These are phyloP conservation scores for Diadromus collaris DNA, from an alignment of 2,888 invertebrate genomes.

Conservation along the genomic window DNA sequence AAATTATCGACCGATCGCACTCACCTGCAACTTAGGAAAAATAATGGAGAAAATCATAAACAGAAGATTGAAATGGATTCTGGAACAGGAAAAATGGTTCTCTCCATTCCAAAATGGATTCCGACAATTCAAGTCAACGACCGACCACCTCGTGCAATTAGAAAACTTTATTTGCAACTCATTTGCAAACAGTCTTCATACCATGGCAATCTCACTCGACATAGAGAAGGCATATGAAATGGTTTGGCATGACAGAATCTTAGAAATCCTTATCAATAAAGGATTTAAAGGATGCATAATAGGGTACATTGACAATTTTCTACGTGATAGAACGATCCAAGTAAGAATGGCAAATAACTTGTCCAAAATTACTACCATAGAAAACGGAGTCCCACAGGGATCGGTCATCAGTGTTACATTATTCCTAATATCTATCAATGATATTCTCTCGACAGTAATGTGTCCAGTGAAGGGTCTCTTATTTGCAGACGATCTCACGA, in stretches of 20 bases:
- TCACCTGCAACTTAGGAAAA: too few relatives aligned
- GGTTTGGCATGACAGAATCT: slow-evolving; percentile 31
- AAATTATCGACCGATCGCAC: too few relatives aligned
- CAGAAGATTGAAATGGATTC: too few relatives aligned
- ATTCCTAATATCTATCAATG: slow-evolving; percentile 17
- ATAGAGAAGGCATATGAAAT: slow-evolving; percentile 41
- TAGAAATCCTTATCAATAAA: not conserved
- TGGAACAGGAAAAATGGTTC: too few relatives aligned
- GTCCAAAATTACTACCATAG: not conserved
- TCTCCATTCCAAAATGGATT: too few relatives aligned
- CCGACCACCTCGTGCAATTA: too few relatives aligned
- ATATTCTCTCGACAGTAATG: not conserved
- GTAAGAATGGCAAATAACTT: slow-evolving; percentile 12
- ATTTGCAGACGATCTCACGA: slow-evolving; percentile 16
- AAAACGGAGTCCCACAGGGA: slow-evolving; percentile 31
- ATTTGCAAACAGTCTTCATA: slow-evolving; percentile 9
- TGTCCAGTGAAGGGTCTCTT: slow-evolving; percentile 10
- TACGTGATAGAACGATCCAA: not conserved
- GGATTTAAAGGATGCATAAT: slow-evolving; percentile 12
- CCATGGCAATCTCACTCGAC: slow-evolving; percentile 18
- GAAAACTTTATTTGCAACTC: slow-evolving; percentile 27
- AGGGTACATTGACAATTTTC: slow-evolving; percentile 20
- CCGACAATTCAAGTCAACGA: too few relatives aligned
- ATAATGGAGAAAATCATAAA: too few relatives aligned
- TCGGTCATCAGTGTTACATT: slow-evolving; percentile 30